Evolutionary conservation across 2,888 invertebrate species (phyloP).

Genomic region (Calliphora vomitoria): DNA sequence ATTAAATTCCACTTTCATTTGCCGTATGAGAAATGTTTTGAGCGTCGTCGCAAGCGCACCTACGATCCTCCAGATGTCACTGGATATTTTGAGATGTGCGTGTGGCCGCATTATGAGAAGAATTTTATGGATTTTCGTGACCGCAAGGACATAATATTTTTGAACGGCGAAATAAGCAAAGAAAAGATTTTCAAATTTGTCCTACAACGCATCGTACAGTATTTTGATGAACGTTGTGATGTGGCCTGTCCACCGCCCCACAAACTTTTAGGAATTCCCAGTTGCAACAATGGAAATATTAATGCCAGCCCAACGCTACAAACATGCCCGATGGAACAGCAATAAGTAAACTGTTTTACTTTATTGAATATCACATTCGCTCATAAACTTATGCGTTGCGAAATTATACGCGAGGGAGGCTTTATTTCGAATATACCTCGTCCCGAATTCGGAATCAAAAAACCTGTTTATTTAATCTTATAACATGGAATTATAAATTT

Average conservation of each 20-base stretch:
- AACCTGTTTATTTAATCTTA: conserved; percentile 24
- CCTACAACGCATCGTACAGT: conserved; percentile 80
- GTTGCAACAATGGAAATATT: conserved; percentile 72
- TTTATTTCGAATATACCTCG: conserved; percentile 22
- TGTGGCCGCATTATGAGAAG: conserved; percentile 93
- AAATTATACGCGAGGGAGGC: not conserved
- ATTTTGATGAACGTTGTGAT: conserved; percentile 81
- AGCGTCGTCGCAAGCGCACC: conserved; percentile 87
- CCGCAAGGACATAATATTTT: conserved; percentile 82
- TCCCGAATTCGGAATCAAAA: not conserved
- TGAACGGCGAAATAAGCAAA: conserved; percentile 83
- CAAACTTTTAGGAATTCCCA: conserved; percentile 77
- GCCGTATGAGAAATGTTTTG: conserved; percentile 88
- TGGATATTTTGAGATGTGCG: conserved; percentile 94
- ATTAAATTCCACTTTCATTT: conserved; percentile 91
- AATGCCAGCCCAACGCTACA: conserved; percentile 52
- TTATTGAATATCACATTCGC: not conserved
- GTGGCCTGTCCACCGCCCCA: conserved; percentile 80
- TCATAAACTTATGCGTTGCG: not conserved
- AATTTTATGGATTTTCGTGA: conserved; percentile 85
- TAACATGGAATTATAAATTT: conserved; percentile 18
- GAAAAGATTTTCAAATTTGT: conserved; percentile 83
- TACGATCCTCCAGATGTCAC: conserved; percentile 94
- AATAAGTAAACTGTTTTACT: conserved; percentile 61
- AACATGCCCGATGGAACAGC: conserved; percentile 82